Evolutionary conservation across 2,888 invertebrate species (phyloP).

Genomic region (Pyrocoelia pectoralis): DNA sequence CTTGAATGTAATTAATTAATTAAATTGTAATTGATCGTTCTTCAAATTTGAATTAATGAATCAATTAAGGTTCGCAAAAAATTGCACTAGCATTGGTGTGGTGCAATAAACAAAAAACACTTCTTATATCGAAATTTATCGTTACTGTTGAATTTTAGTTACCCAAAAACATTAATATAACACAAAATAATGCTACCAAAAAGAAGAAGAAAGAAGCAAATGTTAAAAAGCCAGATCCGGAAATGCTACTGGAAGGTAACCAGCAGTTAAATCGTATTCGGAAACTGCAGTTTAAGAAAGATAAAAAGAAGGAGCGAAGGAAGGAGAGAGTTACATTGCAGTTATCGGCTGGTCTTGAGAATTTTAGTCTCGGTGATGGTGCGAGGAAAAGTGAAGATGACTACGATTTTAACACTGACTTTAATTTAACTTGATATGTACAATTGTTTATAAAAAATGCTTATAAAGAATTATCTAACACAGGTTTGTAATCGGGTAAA

Average conservation of each 20-base stretch:
- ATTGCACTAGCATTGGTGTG: too few relatives aligned
- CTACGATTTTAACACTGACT: conserved; percentile 71
- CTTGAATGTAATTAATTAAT: too few relatives aligned
- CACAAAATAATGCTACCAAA: conserved; percentile 37
- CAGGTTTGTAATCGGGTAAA: conserved; percentile 73
- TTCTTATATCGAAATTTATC: too few relatives aligned
- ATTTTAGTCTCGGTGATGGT: conserved; percentile 59
- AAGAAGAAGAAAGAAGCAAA: conserved; percentile 43
- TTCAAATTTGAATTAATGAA: too few relatives aligned
- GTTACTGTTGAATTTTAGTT: conserved; percentile 43
- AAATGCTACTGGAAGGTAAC: conserved; percentile 76
- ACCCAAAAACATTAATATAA: conserved; percentile 48
- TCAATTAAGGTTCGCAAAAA: too few relatives aligned
- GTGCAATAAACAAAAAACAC: too few relatives aligned
- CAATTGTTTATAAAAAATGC: neutral
- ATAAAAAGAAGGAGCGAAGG: conserved; percentile 66
- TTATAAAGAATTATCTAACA: conserved; percentile 29
- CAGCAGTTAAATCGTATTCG: conserved; percentile 67
- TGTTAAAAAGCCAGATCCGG: conserved; percentile 67
- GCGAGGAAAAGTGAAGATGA: conserved; percentile 59
- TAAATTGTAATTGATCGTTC: too few relatives aligned
- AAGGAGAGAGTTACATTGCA: conserved; percentile 70
- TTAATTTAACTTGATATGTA: conserved; percentile 48
- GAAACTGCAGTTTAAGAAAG: conserved; percentile 72
- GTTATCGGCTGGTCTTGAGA: conserved; percentile 72